A percentile compares a stretch with the other conserved stretches of the same genome.
These are phyloP conservation scores for Mesoclemmys tuberculata DNA, from an alignment of 2,113 vertebrate species.

Conservation along the genomic window DNA sequence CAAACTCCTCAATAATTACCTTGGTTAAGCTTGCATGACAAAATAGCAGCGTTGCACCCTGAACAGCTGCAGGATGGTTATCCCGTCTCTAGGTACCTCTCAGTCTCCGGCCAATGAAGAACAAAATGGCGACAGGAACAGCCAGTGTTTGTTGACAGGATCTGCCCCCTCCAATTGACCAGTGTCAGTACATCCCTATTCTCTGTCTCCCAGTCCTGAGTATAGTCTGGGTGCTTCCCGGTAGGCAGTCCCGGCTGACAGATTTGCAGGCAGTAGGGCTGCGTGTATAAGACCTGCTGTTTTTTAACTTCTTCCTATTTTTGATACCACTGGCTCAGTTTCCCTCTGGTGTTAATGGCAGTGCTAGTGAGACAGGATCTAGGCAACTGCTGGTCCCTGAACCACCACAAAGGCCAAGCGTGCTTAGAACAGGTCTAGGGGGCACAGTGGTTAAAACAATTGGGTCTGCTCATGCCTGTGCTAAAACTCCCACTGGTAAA, in stretches of 20 bases:
- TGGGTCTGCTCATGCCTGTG: not conserved
- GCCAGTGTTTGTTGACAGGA: not conserved
- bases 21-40: accelerated
- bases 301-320: not conserved
- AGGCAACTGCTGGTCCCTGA: not conserved
- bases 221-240: not conserved
- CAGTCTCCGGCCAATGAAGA: not conserved
- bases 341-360: not conserved
- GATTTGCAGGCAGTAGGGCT: not conserved
- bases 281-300: not conserved
- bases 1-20: not conserved
- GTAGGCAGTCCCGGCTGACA: not conserved
- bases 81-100: not conserved
- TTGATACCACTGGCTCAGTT: not conserved
- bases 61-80: accelerated
- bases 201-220: not conserved
- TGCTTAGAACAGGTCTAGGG: not conserved
- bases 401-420: not conserved
- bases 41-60: not conserved
- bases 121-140: not conserved
- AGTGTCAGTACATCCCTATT: accelerated
- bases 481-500: not conserved
- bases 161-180: accelerated
- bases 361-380: not conserved
- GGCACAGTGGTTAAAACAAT: not conserved